Conservation (phyloP, 2,113 vertebrate genomes). For the Clarias batrachus region DNA sequence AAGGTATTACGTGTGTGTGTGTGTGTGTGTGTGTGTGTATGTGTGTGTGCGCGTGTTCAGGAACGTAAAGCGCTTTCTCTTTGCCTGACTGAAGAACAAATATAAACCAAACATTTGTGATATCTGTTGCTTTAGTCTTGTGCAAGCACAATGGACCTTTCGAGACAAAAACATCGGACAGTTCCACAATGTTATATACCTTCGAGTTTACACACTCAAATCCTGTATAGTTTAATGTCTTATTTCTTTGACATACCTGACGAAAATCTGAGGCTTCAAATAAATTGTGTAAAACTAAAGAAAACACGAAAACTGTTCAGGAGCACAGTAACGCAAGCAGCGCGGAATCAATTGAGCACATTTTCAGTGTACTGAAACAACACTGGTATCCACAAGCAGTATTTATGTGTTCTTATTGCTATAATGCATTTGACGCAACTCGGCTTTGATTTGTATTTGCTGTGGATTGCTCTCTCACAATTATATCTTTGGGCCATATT, state of each 20-base stretch:
- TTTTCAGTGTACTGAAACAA: not conserved
- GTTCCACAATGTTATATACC: constrained; percentile 5
- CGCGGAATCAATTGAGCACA: not conserved
- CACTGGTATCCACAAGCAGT: constrained; percentile 1
- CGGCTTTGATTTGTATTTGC: constrained; percentile 13
- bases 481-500: constrained; percentile 16
- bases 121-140: constrained; percentile 29
- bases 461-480: constrained; percentile 2
- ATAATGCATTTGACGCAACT: not conserved
- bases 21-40: constrained; percentile 30
- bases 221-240: not conserved
- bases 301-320: not conserved
- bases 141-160: constrained; percentile 34
- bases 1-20: constrained; percentile 37
- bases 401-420: constrained; percentile 14
- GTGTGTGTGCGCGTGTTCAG: constrained; percentile 25
- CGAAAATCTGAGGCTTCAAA: not conserved
- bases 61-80: constrained; percentile 26
- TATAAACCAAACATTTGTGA: constrained; percentile 21
- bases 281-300: not conserved
- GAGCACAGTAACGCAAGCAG: not conserved
- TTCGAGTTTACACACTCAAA: not conserved
- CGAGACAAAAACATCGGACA: constrained; percentile 7
- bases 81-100: constrained; percentile 27
- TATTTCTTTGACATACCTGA: not conserved